These are phyloP conservation scores for Parotia lawesii DNA, from an alignment of 2,113 vertebrate species.

Conservation along the genomic window DNA sequence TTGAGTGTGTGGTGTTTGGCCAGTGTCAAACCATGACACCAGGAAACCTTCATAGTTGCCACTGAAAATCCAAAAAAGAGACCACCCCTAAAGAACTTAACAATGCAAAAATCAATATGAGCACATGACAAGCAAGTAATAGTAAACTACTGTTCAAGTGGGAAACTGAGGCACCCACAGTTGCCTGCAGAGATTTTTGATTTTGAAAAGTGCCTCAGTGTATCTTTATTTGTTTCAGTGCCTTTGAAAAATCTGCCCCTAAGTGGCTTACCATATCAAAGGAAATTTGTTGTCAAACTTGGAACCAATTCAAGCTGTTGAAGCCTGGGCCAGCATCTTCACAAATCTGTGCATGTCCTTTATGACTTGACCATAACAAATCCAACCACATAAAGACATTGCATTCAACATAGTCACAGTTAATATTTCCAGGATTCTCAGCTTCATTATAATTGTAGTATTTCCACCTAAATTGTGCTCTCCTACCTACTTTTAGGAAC, in stretches of 20 bases:
- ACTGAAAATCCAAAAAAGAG: background rate
- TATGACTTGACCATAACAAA: background rate
- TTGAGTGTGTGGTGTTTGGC: background rate
- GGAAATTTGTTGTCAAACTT: background rate
- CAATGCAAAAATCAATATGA: background rate
- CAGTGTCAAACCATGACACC: background rate
- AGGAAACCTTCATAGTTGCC: background rate
- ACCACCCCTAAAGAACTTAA: background rate
- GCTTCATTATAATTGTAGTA: background rate
- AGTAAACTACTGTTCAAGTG: background rate
- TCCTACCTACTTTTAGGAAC: background rate
- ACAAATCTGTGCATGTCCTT: background rate
- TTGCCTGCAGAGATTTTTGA: background rate
- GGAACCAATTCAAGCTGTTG: background rate
- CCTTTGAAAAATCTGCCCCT: background rate
- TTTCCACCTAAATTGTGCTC: background rate
- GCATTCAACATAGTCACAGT: background rate
- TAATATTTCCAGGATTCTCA: background rate
- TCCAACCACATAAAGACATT: background rate
- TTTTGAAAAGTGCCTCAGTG: background rate
- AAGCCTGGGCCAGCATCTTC: background rate
- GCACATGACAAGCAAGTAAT: background rate
- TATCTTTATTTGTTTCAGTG: background rate
- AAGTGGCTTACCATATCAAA: background rate
- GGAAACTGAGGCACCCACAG: background rate